phyloP scores from a whole-genome alignment of 2,888 invertebrate species.

The Lamellibrachia columna region DNA sequence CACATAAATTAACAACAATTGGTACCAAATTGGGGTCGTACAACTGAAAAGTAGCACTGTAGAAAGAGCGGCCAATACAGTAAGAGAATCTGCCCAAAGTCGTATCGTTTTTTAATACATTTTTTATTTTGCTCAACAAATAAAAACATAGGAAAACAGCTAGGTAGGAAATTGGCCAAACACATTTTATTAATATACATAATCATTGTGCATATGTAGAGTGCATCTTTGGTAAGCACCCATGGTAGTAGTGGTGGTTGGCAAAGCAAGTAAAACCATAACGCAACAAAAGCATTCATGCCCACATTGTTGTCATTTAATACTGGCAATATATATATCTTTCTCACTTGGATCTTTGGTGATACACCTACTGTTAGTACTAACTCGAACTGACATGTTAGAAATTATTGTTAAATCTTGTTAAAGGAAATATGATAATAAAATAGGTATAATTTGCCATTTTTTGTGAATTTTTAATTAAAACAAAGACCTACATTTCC shows the following conservation, averaged over 20 bases:
- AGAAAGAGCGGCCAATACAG: not conserved
- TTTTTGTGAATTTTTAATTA: too few relatives aligned
- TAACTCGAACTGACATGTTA: too few relatives aligned
- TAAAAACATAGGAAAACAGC: not conserved
- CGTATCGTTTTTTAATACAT: not conserved
- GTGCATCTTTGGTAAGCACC: not conserved
- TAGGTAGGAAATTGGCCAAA: not conserved
- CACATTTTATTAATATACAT: not conserved
- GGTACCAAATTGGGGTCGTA: not conserved
- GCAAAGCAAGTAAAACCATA: not conserved
- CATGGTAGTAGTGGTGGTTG: not conserved
- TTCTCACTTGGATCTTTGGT: too few relatives aligned
- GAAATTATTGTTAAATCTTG: too few relatives aligned
- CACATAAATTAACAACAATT: not conserved
- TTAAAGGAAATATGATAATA: too few relatives aligned
- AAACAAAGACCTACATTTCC: too few relatives aligned
- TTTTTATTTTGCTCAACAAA: not conserved
- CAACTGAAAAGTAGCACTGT: not conserved
- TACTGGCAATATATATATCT: not conserved
- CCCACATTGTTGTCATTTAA: not conserved
- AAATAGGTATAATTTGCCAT: too few relatives aligned
- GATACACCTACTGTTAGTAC: too few relatives aligned
- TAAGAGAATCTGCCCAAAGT: not conserved
- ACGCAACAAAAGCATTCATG: not conserved
- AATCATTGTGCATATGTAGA: not conserved